Evolutionary conservation across 2,113 vertebrate genomes (phyloP), one percentile per base, ranked within the genome.

Genomic region (Gorsachius goisagi): DNA sequence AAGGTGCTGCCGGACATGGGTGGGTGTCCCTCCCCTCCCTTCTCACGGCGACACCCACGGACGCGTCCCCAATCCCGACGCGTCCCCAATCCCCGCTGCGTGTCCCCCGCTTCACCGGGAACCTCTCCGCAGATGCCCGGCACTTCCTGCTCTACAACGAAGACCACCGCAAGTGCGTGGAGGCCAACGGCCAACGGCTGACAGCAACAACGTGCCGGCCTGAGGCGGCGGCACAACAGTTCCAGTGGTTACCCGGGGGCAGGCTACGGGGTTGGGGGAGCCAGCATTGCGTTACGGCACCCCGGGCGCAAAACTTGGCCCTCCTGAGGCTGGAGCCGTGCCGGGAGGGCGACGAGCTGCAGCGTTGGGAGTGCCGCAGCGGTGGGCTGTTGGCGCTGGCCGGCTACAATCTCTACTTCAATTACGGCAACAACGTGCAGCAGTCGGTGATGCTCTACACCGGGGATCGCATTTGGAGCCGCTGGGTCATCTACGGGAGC

Each of bases 381-480:
- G 86, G 68, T 0, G 55, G 55, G 6, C 12, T 89, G 23, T 12
- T 89, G 75, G 91, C 80, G 0, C 21, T 93, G 6, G 75, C 49
- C 1, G 91, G 86, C 1, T 17, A 52, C 5, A 2, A 49, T 3
- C 80, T 96, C 14, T 93, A 84, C n/a, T 95, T 96, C 35, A 96
- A 96, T 22, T 96, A 77, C 21, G 93, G 96, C 41, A 90, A 96
- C 81, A 91, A 89, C 75, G 12, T 3, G 10, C 4, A 28, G 21
- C 17, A 9, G 1, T 8, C 13, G 8, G 93, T 93, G 64, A 93
- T 93, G 66, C 90, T 96, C 12, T 96, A 73, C 74, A 32, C 14
- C 2, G 95, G 96, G 4, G 47, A 76, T 13, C 64, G 88, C 21
- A 21, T 79, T 24, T 96, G 95, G 96, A 96, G 96, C 66, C 88